Percentiles rank a stretch among this genome's conserved stretches.
phyloP scores from a whole-genome alignment of 2,797 vertebrate genomes.

The Bufotes viridis region DNA sequence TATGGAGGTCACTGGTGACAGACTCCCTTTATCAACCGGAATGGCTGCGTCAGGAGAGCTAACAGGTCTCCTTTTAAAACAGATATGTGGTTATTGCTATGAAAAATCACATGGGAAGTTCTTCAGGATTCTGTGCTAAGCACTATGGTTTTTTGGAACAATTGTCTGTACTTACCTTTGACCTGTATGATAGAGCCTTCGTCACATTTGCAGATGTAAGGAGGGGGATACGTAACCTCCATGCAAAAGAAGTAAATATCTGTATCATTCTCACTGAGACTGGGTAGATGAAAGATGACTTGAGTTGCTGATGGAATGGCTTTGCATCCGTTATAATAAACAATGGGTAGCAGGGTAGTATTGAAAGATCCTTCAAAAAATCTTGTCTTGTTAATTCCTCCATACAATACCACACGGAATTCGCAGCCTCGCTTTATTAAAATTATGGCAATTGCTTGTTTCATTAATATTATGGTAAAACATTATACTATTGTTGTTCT shows the following conservation, averaged over 20 bases:
- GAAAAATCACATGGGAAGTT: too few relatives aligned
- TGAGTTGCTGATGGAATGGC: conserved; percentile 64
- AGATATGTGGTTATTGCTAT: too few relatives aligned
- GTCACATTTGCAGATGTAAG: conserved; percentile 72
- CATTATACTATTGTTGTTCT: conserved; percentile 67
- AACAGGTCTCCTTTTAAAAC: too few relatives aligned
- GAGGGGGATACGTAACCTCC: conserved; percentile 75
- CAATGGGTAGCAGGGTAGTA: conserved; percentile 51
- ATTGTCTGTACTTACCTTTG: conserved; percentile 70
- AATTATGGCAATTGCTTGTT: conserved; percentile 70
- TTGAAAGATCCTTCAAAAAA: conserved; percentile 73
- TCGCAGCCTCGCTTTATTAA: conserved; percentile 70
- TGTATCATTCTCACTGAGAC: conserved; percentile 73
- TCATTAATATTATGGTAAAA: conserved; percentile 74
- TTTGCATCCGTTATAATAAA: conserved; percentile 65
- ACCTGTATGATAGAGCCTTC: conserved; percentile 76
- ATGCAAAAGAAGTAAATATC: conserved; percentile 81
- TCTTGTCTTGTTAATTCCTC: conserved; percentile 71
- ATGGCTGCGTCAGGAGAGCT: too few relatives aligned
- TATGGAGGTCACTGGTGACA: too few relatives aligned
- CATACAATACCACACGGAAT: conserved; percentile 72
- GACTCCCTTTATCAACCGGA: too few relatives aligned
- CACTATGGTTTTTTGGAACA: background rate
- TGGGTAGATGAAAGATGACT: conserved; percentile 72
- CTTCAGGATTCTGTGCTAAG: too few relatives aligned